Evolutionary conservation across 2,888 invertebrate species (phyloP).

Genomic region (Sesamia inferens): DNA sequence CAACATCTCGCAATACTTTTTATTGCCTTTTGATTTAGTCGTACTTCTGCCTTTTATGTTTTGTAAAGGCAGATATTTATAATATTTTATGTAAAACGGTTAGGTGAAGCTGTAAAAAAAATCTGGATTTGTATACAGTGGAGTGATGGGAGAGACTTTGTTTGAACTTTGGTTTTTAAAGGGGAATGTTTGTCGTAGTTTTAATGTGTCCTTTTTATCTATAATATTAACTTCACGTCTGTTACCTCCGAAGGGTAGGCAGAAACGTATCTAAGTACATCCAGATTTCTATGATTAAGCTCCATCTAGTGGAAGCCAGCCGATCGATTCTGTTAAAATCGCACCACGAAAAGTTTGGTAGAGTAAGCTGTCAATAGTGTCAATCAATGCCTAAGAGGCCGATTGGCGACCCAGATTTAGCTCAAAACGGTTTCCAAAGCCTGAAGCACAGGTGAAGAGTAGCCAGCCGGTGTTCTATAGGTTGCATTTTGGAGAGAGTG

Average conservation of each 20-base stretch:
- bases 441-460: too few relatives aligned
- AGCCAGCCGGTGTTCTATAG: too few relatives aligned
- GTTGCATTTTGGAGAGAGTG: too few relatives aligned
- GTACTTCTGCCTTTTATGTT: conserved; percentile 14
- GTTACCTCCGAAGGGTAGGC: background rate
- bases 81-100: background rate
- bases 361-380: too few relatives aligned
- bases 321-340: too few relatives aligned
- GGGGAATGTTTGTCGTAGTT: background rate
- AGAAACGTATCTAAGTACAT: background rate
- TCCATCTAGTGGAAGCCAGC: too few relatives aligned
- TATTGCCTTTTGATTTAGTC: conserved; percentile 49
- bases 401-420: too few relatives aligned
- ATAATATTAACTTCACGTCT: background rate
- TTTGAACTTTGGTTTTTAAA: background rate
- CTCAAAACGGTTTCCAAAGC: too few relatives aligned
- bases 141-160: conserved; percentile 2
- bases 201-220: background rate
- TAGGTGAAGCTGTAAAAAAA: background rate
- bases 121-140: background rate
- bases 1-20: conserved; percentile 50
- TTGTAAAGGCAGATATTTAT: conserved; percentile 8
- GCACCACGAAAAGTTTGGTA: too few relatives aligned
- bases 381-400: too few relatives aligned
- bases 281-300: too few relatives aligned